Percentiles rank a stretch among this genome's conserved stretches.
Conservation (phyloP, 2,113 vertebrate genomes). For the Actenoides hombroni region DNA sequence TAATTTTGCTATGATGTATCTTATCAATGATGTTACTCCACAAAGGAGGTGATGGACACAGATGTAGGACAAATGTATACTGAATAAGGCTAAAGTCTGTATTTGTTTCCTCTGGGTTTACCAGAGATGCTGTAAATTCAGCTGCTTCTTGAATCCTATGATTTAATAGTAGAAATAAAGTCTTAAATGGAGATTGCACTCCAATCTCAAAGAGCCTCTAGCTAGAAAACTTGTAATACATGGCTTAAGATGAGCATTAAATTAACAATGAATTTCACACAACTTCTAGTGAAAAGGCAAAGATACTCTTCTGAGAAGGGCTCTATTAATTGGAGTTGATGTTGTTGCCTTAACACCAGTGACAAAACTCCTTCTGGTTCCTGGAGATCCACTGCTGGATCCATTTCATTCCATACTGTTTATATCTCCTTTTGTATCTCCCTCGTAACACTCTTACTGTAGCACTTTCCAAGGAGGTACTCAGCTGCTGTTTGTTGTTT, state of each 20-base stretch:
- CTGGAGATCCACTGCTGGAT: not conserved
- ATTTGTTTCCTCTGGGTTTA: not conserved
- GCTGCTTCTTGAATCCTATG: not conserved
- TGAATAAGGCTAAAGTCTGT: not conserved
- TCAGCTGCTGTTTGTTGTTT: not conserved
- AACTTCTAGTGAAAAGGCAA: not conserved
- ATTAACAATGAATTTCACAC: not conserved
- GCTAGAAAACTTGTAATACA: not conserved
- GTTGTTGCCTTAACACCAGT: not conserved
- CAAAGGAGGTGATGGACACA: not conserved
- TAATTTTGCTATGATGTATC: not conserved
- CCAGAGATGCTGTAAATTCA: not conserved
- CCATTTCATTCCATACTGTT: not conserved
- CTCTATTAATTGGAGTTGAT: not conserved
- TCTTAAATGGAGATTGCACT: not conserved
- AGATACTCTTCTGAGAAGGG: not conserved
- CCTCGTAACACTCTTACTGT: not conserved
- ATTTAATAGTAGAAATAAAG: not conserved
- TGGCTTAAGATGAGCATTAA: not conserved
- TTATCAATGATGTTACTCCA: not conserved
- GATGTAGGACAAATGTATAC: not conserved
- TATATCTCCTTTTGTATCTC: not conserved
- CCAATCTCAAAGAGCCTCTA: not conserved
- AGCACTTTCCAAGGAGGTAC: not conserved
- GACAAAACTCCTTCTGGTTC: not conserved